Conservation (phyloP, 2,888 invertebrate species). For the Eilema sororculum region DNA sequence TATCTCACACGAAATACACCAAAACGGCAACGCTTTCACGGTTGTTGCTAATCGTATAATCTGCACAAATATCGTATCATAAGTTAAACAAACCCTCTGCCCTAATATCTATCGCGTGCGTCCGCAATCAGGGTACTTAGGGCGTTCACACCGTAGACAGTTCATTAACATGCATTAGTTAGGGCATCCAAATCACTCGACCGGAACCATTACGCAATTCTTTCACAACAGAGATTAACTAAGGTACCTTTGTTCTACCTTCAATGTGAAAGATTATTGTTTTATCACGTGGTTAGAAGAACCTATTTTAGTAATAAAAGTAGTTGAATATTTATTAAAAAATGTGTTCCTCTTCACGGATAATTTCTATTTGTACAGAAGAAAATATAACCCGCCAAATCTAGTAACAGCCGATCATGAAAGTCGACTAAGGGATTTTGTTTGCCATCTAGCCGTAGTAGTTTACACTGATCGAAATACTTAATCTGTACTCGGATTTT, state of each 20-base stretch:
- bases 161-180: conserved; percentile 56
- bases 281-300: not conserved
- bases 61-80: conserved; percentile 6
- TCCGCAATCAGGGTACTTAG: conserved; percentile 45
- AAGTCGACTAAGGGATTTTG: too few relatives aligned
- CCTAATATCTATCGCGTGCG: conserved; percentile 47
- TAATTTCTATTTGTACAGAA: too few relatives aligned
- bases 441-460: too few relatives aligned
- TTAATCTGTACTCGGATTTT: not conserved
- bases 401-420: too few relatives aligned
- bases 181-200: conserved; percentile 52
- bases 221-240: conserved; percentile 40
- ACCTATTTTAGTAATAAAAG: not conserved
- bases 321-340: too few relatives aligned
- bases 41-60: conserved; percentile 5
- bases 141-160: conserved; percentile 59
- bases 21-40: not conserved
- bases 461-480: too few relatives aligned
- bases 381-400: too few relatives aligned
- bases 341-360: too few relatives aligned
- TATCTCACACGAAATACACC: not conserved
- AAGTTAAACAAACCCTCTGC: conserved; percentile 20
- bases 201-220: conserved; percentile 58
- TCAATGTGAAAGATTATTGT: conserved; percentile 3
- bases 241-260: conserved; percentile 32